phyloP scores from a whole-genome alignment of 2,113 vertebrate genomes.

The Toxotes jaculatrix region DNA sequence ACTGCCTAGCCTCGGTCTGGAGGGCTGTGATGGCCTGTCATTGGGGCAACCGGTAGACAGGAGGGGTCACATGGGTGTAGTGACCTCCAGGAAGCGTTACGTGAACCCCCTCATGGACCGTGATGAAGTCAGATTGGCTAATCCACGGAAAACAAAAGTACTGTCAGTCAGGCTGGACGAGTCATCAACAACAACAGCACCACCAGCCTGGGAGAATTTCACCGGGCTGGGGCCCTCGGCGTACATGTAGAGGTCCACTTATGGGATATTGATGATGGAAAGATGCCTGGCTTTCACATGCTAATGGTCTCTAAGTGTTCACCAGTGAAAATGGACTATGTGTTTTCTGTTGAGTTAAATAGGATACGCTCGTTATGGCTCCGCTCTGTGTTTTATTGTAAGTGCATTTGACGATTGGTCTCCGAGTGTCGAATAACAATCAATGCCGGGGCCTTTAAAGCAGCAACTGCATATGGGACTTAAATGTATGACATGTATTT shows the following conservation, averaged over 20 bases:
- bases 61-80: conserved; percentile 70
- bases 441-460: conserved; percentile 61
- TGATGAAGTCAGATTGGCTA: conserved; percentile 88
- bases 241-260: conserved; percentile 55
- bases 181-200: conserved; percentile 60
- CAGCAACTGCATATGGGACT: conserved; percentile 16
- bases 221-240: conserved; percentile 29
- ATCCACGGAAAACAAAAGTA: conserved; percentile 84
- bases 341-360: conserved; percentile 70
- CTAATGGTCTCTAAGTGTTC: conserved; percentile 83
- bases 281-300: conserved; percentile 57
- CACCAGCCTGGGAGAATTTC: conserved; percentile 62
- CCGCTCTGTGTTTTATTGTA: conserved; percentile 56
- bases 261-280: conserved; percentile 80
- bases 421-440: conserved; percentile 75
- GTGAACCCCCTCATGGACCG: conserved; percentile 78
- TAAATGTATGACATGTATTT: conserved; percentile 49
- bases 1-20: conserved; percentile 53
- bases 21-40: conserved; percentile 31
- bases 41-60: conserved; percentile 37
- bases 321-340: conserved; percentile 51
- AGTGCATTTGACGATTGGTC: conserved; percentile 72
- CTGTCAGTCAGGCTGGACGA: conserved; percentile 79
- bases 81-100: conserved; percentile 79
- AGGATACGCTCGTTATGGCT: conserved; percentile 65